Base-by-base conservation (phyloP, 2,888 invertebrate species). In the Eurois occulta region DNA sequence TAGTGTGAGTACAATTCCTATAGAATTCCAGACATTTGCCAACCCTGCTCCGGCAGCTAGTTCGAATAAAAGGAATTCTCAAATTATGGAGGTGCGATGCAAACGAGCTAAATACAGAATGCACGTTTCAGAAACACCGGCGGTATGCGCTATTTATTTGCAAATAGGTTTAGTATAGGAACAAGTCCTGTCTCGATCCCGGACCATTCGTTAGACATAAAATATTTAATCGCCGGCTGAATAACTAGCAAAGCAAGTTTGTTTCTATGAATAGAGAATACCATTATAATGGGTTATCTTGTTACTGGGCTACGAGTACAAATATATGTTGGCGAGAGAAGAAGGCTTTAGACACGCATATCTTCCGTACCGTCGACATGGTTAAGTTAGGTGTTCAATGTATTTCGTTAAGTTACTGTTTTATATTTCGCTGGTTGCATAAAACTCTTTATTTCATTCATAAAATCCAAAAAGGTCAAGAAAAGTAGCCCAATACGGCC, bases 31-130 rank as follows among this genome's bases (percentile, higher is more conserved):
- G 16, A 46, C 7, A 64, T 69, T 80, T 13, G 78, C 75, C 86
- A 89, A 72, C 88, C 88, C 85, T 88, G 77, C 70, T 55, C 32
- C 58, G 28, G 65, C 58, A 74, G 75, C 77, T 80, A 78, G 77
- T 83, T 86, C 64, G 58, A 87, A 90, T 86, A 90, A 87, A 89
- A 87, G 82, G 86, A 90, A 85, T 83, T 81, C 81, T 87, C 83
- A 89, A 89, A 89, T 88, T 87, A 89, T 86, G 85, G 89, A 87
- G 87, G 87, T 85, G 89, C 83, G 79, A 89, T 89, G 89, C 86
- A 87, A 88, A 90, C 85, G 89, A 84, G 89, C 86, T 89, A 83
- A 89, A 88, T 85, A 83, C 88, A 89, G 89, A 86, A 85, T 84
- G 81, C 83, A 77, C 80, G 87, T 88, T 88, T 85, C 79, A 86